Percentiles rank a stretch among this genome's conserved stretches.
Conservation (phyloP, 2,888 invertebrate species). For the Schrankia costaestrigalis region DNA sequence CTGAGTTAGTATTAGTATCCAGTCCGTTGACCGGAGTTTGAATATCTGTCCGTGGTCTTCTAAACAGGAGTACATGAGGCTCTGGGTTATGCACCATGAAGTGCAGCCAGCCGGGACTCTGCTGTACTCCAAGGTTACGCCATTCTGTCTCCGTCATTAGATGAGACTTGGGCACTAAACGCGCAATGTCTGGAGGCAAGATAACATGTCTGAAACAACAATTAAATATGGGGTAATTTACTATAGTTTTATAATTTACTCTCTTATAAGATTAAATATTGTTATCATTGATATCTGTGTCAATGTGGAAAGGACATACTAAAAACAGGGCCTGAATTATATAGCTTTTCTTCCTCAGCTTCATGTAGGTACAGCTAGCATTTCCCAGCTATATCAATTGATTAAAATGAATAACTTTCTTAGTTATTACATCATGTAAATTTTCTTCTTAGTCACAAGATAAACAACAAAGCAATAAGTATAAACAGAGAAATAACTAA, state of each 20-base stretch:
- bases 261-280: no score
- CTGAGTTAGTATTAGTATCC: slow-evolving; percentile 49
- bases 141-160: slow-evolving; percentile 97
- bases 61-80: slow-evolving; percentile 92
- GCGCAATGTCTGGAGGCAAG: slow-evolving; percentile 91
- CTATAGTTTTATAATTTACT: background rate
- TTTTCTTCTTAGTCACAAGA: no score
- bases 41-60: slow-evolving; percentile 77
- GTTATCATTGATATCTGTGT: no score
- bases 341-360: no score
- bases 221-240: background rate
- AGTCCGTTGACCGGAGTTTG: slow-evolving; percentile 52
- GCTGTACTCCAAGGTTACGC: slow-evolving; percentile 96
- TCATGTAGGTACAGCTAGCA: no score
- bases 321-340: no score
- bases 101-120: slow-evolving; percentile 92
- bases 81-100: slow-evolving; percentile 96
- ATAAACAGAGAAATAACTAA: no score
- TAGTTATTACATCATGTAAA: no score
- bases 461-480: no score
- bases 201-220: slow-evolving; percentile 89
- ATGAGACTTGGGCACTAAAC: slow-evolving; percentile 92
- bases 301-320: no score
- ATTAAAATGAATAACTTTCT: background rate
- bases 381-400: no score